These are phyloP conservation scores for Geodia barretti DNA, from an alignment of 37 sponge, comb jelly and placozoan species.

Conservation along the genomic window DNA sequence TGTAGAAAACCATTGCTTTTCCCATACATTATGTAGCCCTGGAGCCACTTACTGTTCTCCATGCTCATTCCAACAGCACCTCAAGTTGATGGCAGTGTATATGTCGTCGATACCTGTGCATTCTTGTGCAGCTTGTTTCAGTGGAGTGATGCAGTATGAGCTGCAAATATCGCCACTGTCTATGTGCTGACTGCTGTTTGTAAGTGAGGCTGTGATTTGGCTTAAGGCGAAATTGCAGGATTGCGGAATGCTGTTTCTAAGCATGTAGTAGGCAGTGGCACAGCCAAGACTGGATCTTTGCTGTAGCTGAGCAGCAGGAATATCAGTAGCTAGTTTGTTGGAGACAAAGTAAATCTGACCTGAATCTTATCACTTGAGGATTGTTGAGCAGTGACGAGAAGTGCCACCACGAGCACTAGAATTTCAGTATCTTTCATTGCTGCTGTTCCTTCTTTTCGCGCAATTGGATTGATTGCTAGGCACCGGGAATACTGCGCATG, in stretches of 20 bases:
- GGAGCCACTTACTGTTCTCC: background rate
- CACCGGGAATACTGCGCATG: too few species aligned
- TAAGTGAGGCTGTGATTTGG: background rate
- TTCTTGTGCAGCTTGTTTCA: constrained; percentile 16
- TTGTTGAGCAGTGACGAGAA: too few species aligned
- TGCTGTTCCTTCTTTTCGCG: too few species aligned
- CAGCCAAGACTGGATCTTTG: background rate
- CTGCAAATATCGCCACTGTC: constrained; percentile 7
- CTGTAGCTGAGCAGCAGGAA: too few species aligned
- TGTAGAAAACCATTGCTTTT: background rate
- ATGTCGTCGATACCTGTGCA: background rate
- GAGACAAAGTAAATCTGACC: too few species aligned
- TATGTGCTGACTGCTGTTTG: background rate
- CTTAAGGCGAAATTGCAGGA: constrained; percentile 13
- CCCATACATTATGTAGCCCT: background rate
- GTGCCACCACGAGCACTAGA: too few species aligned
- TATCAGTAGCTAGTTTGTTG: too few species aligned
- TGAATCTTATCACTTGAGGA: too few species aligned
- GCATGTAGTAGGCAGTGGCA: background rate
- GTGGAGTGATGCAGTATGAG: constrained; percentile 11
- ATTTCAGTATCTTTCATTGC: too few species aligned
- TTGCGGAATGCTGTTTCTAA: background rate
- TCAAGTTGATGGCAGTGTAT: background rate
- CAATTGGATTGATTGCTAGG: too few species aligned
- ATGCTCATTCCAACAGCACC: background rate